Conservation (phyloP, 2,113 vertebrate species). For the Antechinus flavipes region DNA sequence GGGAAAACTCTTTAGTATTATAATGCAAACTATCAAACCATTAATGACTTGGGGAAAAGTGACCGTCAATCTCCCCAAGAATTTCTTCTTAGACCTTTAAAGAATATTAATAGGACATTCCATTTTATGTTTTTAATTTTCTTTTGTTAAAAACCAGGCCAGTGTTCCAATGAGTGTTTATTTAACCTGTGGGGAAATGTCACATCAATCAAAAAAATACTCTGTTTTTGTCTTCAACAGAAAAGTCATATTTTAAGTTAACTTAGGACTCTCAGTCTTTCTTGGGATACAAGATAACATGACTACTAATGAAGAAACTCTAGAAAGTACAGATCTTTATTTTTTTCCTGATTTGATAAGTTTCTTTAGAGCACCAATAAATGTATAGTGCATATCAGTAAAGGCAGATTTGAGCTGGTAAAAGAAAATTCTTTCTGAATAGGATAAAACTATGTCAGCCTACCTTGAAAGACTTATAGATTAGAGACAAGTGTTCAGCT, state of each 20-base stretch:
- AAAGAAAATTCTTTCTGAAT: conserved; percentile 45
- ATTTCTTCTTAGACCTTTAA: conserved; percentile 25
- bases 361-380: not conserved
- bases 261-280: conserved; percentile 18
- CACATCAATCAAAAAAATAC: not conserved
- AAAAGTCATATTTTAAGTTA: conserved; percentile 9
- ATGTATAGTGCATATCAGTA: conserved; percentile 46
- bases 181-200: not conserved
- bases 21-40: not conserved
- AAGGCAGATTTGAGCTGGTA: conserved; percentile 9
- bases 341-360: not conserved
- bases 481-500: conserved; percentile 6
- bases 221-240: not conserved
- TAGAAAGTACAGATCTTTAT: conserved; percentile 4
- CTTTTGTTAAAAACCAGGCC: conserved; percentile 17
- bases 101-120: not conserved
- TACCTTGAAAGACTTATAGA: not conserved
- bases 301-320: conserved; percentile 7
- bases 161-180: not conserved
- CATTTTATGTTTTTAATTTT: conserved; percentile 30
- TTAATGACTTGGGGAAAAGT: not conserved
- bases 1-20: not conserved
- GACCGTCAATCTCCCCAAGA: not conserved
- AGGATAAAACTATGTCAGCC: conserved; percentile 5
- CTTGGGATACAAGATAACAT: conserved; percentile 16